Evolutionary conservation across 2,888 invertebrate genomes (phyloP).

Genomic region (Stratiomys singularior): DNA sequence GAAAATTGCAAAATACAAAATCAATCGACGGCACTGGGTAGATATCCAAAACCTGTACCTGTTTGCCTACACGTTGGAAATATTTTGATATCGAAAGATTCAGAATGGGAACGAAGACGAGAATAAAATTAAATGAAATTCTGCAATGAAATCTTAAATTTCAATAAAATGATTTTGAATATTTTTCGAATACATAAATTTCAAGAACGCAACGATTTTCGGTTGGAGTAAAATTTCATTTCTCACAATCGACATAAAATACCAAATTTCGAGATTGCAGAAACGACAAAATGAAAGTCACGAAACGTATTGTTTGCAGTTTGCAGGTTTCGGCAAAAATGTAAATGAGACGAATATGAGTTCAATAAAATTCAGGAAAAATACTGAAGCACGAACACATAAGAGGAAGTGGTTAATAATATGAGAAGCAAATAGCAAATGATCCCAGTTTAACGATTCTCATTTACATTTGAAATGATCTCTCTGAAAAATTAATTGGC

Average conservation of each 20-base stretch:
- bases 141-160: background rate
- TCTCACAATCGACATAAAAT: constrained; percentile 16
- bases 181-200: constrained; percentile 5
- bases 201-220: background rate
- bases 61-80: background rate
- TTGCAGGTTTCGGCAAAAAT: constrained; percentile 2
- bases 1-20: constrained; percentile 35
- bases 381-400: no score
- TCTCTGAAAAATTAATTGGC: no score
- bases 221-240: background rate
- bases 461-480: no score
- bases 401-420: no score
- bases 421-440: no score
- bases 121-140: background rate
- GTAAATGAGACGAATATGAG: constrained; percentile 17
- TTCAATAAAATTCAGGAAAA: background rate
- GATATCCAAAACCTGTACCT: no score
- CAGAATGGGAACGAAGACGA: background rate
- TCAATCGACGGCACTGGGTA: constrained; percentile 46
- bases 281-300: constrained; percentile 13
- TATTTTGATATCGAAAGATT: background rate
- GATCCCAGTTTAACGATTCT: no score
- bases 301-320: constrained; percentile 12
- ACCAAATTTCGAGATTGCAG: constrained; percentile 16
- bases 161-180: background rate